Conservation (phyloP, 2,113 vertebrate species). For the Tragelaphus imberbis region DNA sequence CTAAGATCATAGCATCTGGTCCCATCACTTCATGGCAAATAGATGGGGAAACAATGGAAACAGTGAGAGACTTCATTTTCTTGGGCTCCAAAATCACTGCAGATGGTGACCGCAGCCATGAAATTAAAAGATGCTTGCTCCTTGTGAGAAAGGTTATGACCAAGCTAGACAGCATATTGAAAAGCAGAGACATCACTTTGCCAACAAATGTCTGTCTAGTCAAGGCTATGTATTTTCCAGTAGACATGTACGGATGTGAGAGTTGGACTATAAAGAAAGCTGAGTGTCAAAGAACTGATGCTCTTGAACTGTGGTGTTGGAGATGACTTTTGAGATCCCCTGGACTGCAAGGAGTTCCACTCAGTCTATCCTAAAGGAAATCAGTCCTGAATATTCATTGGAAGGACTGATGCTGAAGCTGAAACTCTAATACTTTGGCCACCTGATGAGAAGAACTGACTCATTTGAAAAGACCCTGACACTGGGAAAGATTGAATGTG, state of each 20-base stretch:
- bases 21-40: background rate
- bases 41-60: background rate
- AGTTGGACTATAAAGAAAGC: background rate
- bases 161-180: background rate
- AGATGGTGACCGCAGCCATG: background rate
- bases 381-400: background rate
- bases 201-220: background rate
- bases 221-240: background rate
- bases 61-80: background rate
- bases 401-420: background rate
- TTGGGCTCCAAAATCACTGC: background rate
- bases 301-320: background rate
- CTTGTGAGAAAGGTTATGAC: background rate
- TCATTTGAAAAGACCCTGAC: background rate
- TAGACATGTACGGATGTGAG: background rate
- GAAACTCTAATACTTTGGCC: background rate
- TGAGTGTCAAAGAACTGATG: background rate
- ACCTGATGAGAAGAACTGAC: background rate
- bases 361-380: background rate
- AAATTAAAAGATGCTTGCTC: background rate
- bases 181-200: background rate
- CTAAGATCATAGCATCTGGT: background rate
- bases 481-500: background rate
- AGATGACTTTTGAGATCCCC: background rate
- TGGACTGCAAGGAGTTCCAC: background rate